Evolutionary conservation across 2,113 vertebrate genomes (phyloP).

Genomic region (Pangasianodon hypophthalmus): DNA sequence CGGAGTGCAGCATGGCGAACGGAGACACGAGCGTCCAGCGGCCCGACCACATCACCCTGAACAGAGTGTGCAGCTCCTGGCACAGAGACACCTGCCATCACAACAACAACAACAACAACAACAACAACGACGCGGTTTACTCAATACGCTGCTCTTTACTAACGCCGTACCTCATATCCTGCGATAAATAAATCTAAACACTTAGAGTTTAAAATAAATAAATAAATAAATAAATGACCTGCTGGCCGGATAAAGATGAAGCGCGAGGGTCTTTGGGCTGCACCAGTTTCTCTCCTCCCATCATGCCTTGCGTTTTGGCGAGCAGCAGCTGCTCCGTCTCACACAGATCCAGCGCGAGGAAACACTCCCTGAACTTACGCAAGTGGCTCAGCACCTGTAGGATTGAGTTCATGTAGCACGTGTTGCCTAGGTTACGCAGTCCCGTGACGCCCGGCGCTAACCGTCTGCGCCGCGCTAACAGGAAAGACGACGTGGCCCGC

Average conservation of each 20-base stretch:
- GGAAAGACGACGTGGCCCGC: slow-evolving; percentile 73
- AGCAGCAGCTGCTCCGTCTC: slow-evolving; percentile 90
- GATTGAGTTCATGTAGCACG: slow-evolving; percentile 99
- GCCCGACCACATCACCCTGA: slow-evolving; percentile 99
- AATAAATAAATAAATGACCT: not conserved
- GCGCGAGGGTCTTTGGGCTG: slow-evolving; percentile 91
- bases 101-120: not conserved
- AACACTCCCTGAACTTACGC: slow-evolving; percentile 98
- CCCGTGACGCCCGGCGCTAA: slow-evolving; percentile 93
- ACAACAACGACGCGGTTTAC: not conserved
- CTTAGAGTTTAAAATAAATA: not conserved
- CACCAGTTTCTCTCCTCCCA: slow-evolving; percentile 82
- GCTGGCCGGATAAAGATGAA: slow-evolving; percentile 57
- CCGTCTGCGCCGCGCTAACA: slow-evolving; percentile 71
- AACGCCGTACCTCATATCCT: not conserved
- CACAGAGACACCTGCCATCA: slow-evolving; percentile 88
- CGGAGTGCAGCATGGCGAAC: slow-evolving; percentile 98
- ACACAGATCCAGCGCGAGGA: slow-evolving; percentile 92
- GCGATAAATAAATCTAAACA: not conserved
- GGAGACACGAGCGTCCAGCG: slow-evolving; percentile 96
- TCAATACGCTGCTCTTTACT: too few relatives aligned
- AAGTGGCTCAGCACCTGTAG: slow-evolving; percentile 98
- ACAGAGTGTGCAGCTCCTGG: slow-evolving; percentile 96
- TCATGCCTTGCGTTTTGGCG: slow-evolving; percentile 79
- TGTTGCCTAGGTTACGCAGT: slow-evolving; percentile 95